Base-by-base conservation (phyloP, 2,797 vertebrate species). In the Pangasius larnaudii region DNA sequence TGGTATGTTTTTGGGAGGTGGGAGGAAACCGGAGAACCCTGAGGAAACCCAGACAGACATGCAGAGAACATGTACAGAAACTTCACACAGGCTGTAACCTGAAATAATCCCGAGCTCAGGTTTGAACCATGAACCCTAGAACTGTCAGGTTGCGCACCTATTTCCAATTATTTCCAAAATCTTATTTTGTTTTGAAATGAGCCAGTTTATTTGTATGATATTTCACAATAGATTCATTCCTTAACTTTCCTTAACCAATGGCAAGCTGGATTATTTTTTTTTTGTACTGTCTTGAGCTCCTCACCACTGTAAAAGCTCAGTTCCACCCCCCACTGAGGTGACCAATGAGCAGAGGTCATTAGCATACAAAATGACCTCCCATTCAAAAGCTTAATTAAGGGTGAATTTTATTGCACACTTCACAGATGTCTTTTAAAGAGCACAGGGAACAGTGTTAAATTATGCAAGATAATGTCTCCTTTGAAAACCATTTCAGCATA, bases 381-480 rank as follows among this genome's bases (percentile, higher is more conserved):
- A 33, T 33, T 7, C 65, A n/a, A 19, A 53, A 39, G 10, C 30
- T 42, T 61, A 61, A 61, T 81, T 81, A 81, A n/a, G 56, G 58
- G 56, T 51, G 77, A 59, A 39, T 39, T 80, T 59, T 59, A 59
- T 59, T 80, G 56, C 56, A 24, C 3, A 59, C 56, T 59, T 59
- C 33, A 89, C 67, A 61, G 3, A 74, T n/a, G 79, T 19, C 30
- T 80, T 80, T 59, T 80, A 80, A 80, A 80, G 33, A 24, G 78
- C 56, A 80, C 33, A 24, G 56, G 56, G 78, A 80, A 80, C 19
- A 39, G 56, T 59, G 56, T 59, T 80, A 79, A 56, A 79, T 79
- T 79, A 56, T 79, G 51, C 51, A 56, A 58, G 77, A 58, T 79
- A 56, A 79, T 79, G 77, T 56, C 77, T 56, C 30, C 51, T 51